Conservation (phyloP, 1,140 invertebrate species). For the Anoplolepis gracilipes region DNA sequence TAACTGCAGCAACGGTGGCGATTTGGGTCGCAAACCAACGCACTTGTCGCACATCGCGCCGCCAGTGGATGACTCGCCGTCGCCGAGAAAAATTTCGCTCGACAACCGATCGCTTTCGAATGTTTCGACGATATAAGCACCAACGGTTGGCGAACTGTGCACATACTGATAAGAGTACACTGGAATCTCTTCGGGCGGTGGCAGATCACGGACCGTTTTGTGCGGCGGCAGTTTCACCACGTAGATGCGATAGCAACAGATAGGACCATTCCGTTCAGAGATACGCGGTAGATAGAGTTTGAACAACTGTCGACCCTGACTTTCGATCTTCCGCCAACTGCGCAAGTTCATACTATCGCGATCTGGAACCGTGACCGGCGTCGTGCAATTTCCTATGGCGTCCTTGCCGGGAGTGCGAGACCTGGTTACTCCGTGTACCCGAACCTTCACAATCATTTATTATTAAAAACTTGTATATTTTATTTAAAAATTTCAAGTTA, state of each 20-base stretch:
- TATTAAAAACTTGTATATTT: background rate
- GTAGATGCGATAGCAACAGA: conserved; percentile 94
- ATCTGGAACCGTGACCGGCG: conserved; percentile 90
- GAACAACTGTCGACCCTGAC: conserved; percentile 89
- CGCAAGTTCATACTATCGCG: conserved; percentile 88
- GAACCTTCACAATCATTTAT: conserved; percentile 72
- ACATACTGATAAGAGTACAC: conserved; percentile 91
- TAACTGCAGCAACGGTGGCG: conserved; percentile 79
- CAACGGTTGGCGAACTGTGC: conserved; percentile 87
- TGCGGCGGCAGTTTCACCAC: conserved; percentile 90
- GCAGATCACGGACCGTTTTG: conserved; percentile 89
- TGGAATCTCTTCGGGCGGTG: conserved; percentile 88
- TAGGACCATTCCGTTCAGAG: conserved; percentile 93
- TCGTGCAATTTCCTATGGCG: conserved; percentile 87
- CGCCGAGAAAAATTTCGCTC: conserved; percentile 89
- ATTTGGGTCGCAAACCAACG: conserved; percentile 85
- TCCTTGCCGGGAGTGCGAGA: conserved; percentile 89
- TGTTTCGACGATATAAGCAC: conserved; percentile 93
- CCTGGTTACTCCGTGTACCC: conserved; percentile 89
- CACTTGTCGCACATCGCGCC: conserved; percentile 85
- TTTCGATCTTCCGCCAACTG: conserved; percentile 90
- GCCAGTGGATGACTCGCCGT: conserved; percentile 86
- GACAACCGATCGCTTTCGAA: conserved; percentile 89
- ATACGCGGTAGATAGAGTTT: conserved; percentile 91
- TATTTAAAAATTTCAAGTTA: conserved; percentile 1